Conservation (phyloP, 2,888 invertebrate species). For the Agrotis ipsilon region DNA sequence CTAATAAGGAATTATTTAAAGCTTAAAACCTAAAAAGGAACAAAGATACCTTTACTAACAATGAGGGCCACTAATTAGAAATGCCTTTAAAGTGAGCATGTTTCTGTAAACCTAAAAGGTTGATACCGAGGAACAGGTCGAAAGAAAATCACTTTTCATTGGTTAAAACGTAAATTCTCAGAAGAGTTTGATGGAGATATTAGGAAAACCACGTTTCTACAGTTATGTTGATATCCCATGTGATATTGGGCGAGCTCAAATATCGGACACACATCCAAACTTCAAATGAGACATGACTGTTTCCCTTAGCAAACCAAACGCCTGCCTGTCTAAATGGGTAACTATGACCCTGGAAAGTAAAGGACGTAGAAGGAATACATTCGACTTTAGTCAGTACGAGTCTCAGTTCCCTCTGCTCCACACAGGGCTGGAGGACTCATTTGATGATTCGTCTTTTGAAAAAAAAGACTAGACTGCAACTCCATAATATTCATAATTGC, state of each 20-base stretch:
- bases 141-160: background rate
- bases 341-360: too few species aligned
- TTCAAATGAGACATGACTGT: background rate
- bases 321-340: too few species aligned
- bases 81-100: constrained; percentile 3
- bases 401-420: too few species aligned
- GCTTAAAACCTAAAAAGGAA: constrained; percentile 13
- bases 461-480: too few species aligned
- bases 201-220: background rate
- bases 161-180: too few species aligned
- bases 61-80: constrained; percentile 30
- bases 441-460: too few species aligned
- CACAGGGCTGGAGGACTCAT: too few species aligned
- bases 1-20: constrained; percentile 19
- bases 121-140: background rate
- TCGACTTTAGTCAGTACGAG: too few species aligned
- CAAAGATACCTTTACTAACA: constrained; percentile 7
- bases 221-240: background rate
- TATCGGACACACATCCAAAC: background rate
- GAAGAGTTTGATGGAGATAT: background rate
- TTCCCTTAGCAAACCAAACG: too few species aligned
- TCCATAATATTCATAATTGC: constrained; percentile 15
- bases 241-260: background rate
- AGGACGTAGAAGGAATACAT: too few species aligned
- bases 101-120: constrained; percentile 4